Conservation (phyloP, 2,113 vertebrate genomes). For the Myanophis thanlyinensis region DNA sequence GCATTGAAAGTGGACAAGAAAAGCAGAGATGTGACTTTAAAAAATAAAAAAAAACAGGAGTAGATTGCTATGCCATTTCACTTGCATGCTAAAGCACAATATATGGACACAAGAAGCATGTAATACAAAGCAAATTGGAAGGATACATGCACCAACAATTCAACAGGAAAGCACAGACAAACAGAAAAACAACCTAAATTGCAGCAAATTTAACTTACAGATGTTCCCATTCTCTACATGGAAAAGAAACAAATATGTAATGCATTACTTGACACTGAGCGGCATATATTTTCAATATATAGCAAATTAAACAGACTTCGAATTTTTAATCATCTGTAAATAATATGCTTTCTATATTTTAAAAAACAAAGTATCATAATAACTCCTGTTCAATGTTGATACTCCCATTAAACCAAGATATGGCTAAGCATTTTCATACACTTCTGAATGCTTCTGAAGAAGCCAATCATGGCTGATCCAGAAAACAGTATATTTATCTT, state of each 20-base stretch:
- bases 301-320: not conserved
- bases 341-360: not conserved
- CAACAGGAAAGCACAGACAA: conserved; percentile 21
- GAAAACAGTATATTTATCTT: not conserved
- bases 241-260: conserved; percentile 74
- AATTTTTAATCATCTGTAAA: not conserved
- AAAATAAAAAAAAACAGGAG: not conserved
- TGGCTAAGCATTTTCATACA: not conserved
- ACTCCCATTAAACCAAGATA: not conserved
- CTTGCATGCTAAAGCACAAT: conserved; percentile 16
- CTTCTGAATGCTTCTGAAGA: not conserved
- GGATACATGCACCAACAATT: conserved; percentile 22
- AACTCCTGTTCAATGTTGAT: not conserved
- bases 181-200: conserved; percentile 13
- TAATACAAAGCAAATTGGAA: not conserved
- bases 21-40: not conserved
- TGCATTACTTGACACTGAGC: conserved; percentile 14
- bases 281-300: not conserved
- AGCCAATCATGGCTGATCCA: not conserved
- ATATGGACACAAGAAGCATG: conserved; percentile 10
- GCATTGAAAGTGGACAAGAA: not conserved
- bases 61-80: not conserved
- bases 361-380: not conserved
- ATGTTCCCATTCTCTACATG: conserved; percentile 92
- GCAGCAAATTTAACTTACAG: conserved; percentile 85